Percentiles rank a stretch among this genome's conserved stretches.
Evolutionary conservation across 1,140 invertebrate genomes (phyloP).

Genomic region (Scylla paramamosain): DNA sequence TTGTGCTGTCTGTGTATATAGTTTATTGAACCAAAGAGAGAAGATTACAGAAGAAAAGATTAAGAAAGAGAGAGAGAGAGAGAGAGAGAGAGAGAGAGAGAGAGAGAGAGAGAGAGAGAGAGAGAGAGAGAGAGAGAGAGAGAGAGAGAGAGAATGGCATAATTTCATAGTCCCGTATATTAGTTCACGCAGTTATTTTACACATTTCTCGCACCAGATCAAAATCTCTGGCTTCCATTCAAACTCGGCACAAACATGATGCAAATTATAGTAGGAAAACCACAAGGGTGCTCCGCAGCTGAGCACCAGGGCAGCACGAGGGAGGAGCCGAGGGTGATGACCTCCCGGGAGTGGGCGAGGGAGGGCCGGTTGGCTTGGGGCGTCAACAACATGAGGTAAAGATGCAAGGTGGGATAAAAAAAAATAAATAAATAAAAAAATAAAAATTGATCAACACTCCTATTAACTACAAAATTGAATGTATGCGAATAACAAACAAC

Average conservation of each 20-base stretch:
- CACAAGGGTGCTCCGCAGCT: not conserved
- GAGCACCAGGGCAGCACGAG: not conserved
- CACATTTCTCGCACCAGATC: too few species aligned
- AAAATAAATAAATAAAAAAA: too few species aligned
- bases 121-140: conserved; percentile 37
- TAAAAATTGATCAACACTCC: not conserved
- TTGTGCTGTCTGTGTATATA: too few species aligned
- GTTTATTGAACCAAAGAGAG: too few species aligned
- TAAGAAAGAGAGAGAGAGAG: conserved; percentile 40
- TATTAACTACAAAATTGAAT: not conserved
- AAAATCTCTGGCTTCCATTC: too few species aligned
- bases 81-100: conserved; percentile 55
- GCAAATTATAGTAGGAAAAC: not conserved
- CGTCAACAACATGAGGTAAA: not conserved
- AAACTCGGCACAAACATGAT: not conserved
- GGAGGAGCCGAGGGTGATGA: not conserved
- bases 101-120: conserved; percentile 47
- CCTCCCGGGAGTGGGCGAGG: not conserved
- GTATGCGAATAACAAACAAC: too few species aligned
- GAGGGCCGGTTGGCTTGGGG: not conserved
- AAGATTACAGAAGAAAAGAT: not conserved
- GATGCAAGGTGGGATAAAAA: not conserved
- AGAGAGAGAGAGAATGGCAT: not conserved
- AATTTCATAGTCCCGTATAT: too few species aligned
- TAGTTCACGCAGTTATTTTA: too few species aligned